These are phyloP conservation scores for Heliothis subflexa DNA, from an alignment of 1,140 invertebrate species.

Conservation along the genomic window DNA sequence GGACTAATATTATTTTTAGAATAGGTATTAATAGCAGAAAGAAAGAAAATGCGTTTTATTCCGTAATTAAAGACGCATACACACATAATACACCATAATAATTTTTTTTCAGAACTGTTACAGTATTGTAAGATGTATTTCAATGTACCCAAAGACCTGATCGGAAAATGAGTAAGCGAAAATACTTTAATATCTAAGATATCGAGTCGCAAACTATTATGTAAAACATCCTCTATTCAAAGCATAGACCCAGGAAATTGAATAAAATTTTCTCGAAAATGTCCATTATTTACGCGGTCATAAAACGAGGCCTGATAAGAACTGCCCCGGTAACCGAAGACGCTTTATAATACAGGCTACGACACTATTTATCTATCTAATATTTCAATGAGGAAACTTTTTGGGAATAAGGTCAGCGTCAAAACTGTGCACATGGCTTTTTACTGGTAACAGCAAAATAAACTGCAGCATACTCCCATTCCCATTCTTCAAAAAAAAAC, in stretches of 20 bases:
- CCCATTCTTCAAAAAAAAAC: too few species aligned
- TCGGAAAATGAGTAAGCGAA: conserved; percentile 5
- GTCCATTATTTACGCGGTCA: conserved; percentile 57
- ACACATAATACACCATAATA: too few species aligned
- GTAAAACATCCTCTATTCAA: conserved; percentile 47
- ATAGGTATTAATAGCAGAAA: too few species aligned
- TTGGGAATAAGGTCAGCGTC: conserved; percentile 29
- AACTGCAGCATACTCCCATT: too few species aligned
- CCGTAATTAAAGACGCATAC: too few species aligned
- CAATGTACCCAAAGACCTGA: too few species aligned
- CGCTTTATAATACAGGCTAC: conserved; percentile 47
- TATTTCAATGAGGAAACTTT: conserved; percentile 54
- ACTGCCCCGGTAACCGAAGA: conserved; percentile 40
- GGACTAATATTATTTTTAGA: background rate
- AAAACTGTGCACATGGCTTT: background rate
- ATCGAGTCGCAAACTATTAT: conserved; percentile 22
- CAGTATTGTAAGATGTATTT: too few species aligned
- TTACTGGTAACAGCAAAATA: background rate
- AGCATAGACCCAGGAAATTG: conserved; percentile 42
- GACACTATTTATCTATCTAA: conserved; percentile 58
- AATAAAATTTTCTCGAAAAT: conserved; percentile 54
- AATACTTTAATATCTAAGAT: conserved; percentile 20
- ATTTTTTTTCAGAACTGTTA: too few species aligned
- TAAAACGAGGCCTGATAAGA: conserved; percentile 60
- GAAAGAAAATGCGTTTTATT: too few species aligned